Percentiles rank a stretch among this genome's conserved stretches.
Conservation (phyloP, 2,113 vertebrate species). For the Bos taurus region DNA sequence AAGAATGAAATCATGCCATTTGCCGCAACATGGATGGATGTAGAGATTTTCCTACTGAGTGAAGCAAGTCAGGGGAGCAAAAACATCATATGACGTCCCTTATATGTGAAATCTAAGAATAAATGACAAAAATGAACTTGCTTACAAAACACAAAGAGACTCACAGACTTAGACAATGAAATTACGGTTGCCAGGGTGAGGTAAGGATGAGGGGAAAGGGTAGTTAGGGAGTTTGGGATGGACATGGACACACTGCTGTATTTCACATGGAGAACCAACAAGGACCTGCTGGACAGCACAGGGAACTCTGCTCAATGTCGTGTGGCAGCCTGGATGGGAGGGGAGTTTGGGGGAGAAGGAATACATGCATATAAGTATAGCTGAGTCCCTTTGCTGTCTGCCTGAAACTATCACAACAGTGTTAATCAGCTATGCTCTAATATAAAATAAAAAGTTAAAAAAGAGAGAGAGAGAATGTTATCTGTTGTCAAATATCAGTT, state of each 20-base stretch:
- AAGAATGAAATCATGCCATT: background rate
- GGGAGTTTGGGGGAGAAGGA: background rate
- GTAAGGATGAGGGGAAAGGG: background rate
- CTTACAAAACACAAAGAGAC: background rate
- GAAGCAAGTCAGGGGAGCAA: background rate
- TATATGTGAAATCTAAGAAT: background rate
- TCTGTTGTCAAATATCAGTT: background rate
- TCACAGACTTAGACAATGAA: background rate
- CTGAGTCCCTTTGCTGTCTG: background rate
- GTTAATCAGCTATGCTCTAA: background rate
- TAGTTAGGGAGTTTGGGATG: accelerated
- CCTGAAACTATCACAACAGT: background rate
- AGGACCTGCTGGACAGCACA: background rate
- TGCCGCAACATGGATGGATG: background rate
- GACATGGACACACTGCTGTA: accelerated
- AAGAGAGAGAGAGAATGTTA: background rate
- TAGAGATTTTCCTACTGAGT: background rate
- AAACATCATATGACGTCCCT: background rate
- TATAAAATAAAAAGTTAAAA: background rate
- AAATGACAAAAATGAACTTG: background rate
- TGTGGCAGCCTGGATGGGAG: background rate
- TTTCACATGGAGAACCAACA: accelerated
- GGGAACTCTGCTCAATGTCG: background rate
- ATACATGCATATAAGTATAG: background rate
- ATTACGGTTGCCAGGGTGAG: accelerated